These are phyloP conservation scores for Globodera ellingtonae DNA, from an alignment of 1,140 invertebrate genomes.

Conservation along the genomic window DNA sequence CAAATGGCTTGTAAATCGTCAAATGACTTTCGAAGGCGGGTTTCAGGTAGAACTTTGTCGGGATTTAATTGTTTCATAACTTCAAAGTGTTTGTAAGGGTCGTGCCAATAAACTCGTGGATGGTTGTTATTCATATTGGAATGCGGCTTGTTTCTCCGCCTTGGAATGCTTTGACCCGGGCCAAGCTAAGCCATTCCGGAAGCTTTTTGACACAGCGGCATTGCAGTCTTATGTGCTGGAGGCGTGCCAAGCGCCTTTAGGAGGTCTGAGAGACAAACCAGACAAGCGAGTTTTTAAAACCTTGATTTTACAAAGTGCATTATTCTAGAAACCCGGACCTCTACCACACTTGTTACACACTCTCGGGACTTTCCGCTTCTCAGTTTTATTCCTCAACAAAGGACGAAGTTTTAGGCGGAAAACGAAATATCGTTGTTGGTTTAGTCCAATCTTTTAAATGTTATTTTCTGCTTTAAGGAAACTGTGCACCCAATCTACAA, in stretches of 20 bases:
- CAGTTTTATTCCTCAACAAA: conserved; percentile 43
- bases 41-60: conserved; percentile 63
- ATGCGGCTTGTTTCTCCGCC: conserved; percentile 82
- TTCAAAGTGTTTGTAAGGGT: conserved; percentile 50
- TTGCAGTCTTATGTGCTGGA: conserved; percentile 91
- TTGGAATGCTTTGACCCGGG: conserved; percentile 37
- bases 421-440: conserved; percentile 36
- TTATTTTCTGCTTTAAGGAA: conserved; percentile 29
- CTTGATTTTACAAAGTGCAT: conserved; percentile 2
- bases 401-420: conserved; percentile 29
- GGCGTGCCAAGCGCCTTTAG: conserved; percentile 83
- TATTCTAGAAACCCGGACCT: conserved; percentile 45
- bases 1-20: conserved; percentile 66
- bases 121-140: conserved; percentile 98
- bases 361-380: conserved; percentile 37
- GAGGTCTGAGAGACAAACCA: conserved; percentile 94
- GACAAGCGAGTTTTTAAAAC: conserved; percentile 75
- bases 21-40: conserved; percentile 68
- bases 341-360: conserved; percentile 52
- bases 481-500: conserved; percentile 38
- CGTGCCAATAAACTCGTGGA: conserved; percentile 97
- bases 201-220: conserved; percentile 68
- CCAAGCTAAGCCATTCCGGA: not conserved
- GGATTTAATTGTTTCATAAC: conserved; percentile 1
- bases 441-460: not conserved